These are phyloP conservation scores for Chromoteleia sp. DNA, from an alignment of 2,888 invertebrate species.

Conservation along the genomic window DNA sequence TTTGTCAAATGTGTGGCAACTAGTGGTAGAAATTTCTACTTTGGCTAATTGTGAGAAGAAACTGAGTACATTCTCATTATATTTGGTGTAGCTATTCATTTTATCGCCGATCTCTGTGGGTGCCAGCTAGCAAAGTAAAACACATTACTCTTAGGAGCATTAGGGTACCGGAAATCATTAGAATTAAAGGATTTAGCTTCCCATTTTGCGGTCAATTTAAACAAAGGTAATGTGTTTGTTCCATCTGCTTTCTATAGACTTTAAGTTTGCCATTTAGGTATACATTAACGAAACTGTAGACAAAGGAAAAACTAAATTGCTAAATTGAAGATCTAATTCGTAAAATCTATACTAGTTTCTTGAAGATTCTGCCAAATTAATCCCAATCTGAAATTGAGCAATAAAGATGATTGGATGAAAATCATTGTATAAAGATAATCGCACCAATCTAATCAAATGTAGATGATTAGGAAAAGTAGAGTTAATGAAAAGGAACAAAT, in stretches of 20 bases:
- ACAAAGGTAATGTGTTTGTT: conserved; percentile 50
- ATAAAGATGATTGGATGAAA: too few relatives aligned
- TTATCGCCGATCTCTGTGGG: conserved; percentile 49
- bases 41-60: conserved; percentile 55
- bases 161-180: conserved; percentile 53
- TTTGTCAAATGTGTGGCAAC: conserved; percentile 47
- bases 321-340: background rate
- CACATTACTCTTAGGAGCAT: conserved; percentile 42
- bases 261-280: conserved; percentile 19
- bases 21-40: conserved; percentile 36
- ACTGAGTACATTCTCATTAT: conserved; percentile 60
- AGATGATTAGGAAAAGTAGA: too few relatives aligned
- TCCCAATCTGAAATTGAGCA: too few relatives aligned
- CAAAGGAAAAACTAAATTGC: background rate
- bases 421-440: too few relatives aligned
- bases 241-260: conserved; percentile 31
- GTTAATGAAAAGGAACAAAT: too few relatives aligned
- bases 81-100: conserved; percentile 53
- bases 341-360: too few relatives aligned
- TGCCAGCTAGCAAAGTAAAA: conserved; percentile 26
- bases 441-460: too few relatives aligned
- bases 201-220: conserved; percentile 58
- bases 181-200: conserved; percentile 57
- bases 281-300: background rate
- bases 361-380: too few relatives aligned